Conservation (phyloP, 2,113 vertebrate genomes). For the Sturnus vulgaris region DNA sequence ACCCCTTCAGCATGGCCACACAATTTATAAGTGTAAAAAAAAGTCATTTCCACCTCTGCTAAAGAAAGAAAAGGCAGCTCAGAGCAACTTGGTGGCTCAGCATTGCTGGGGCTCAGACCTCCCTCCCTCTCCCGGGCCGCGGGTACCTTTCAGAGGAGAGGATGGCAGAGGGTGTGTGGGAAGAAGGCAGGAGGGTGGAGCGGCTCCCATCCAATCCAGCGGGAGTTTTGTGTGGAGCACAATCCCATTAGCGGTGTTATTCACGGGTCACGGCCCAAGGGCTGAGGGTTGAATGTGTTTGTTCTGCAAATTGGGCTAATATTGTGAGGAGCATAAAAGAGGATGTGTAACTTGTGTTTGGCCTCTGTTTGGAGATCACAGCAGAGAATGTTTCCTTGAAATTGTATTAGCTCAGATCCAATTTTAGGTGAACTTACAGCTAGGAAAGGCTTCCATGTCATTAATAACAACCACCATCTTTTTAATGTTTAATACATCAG, state of each 20-base stretch:
- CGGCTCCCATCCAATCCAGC: not conserved
- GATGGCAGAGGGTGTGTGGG: not conserved
- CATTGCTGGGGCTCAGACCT: not conserved
- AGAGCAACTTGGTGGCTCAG: not conserved
- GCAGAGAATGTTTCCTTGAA: not conserved
- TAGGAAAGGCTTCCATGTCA: not conserved
- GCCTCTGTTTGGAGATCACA: not conserved
- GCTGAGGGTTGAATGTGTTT: not conserved
- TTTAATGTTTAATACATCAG: not conserved
- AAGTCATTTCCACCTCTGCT: not conserved
- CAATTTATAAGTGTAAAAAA: not conserved
- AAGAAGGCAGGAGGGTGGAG: not conserved
- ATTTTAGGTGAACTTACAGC: not conserved
- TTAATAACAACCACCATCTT: not conserved
- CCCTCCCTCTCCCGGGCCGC: fast-evolving
- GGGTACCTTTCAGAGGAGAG: not conserved
- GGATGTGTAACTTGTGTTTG: not conserved
- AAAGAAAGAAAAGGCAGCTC: not conserved
- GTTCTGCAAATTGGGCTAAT: conserved; percentile 3
- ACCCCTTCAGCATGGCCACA: not conserved
- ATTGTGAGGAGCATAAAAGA: not conserved
- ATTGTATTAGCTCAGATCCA: not conserved
- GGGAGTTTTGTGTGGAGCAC: not conserved
- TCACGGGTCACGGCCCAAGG: not conserved
- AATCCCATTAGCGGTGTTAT: not conserved